Evolutionary conservation across 92 coral and sea anemone species (phyloP).

Genomic region (Meandrina meandrites): DNA sequence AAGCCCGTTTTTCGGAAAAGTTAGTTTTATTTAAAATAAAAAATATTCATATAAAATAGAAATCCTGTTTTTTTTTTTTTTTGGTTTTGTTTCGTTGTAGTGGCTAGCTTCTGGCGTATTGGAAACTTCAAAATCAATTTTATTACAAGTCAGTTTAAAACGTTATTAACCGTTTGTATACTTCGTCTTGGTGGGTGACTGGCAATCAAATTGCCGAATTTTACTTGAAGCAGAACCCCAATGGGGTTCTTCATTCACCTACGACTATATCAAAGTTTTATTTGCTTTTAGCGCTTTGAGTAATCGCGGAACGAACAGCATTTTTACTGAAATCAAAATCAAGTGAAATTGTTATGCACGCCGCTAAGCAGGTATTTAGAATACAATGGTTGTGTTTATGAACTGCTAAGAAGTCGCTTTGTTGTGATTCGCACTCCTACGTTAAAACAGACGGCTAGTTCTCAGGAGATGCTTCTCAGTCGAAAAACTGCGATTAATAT

Average conservation of each 20-base stretch:
- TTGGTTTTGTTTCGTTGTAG: no score
- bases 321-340: background rate
- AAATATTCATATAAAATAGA: no score
- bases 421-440: slow-evolving; percentile 21
- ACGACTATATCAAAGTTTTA: background rate
- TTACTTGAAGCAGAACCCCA: background rate
- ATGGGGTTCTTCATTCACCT: background rate
- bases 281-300: background rate
- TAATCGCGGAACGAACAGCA: background rate
- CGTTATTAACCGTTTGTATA: background rate
- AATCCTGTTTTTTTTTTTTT: no score
- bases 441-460: slow-evolving; percentile 31
- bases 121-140: background rate
- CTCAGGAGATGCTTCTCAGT: slow-evolving; percentile 22
- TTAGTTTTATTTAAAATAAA: background rate
- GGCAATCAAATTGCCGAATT: background rate
- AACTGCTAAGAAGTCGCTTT: slow-evolving; percentile 7
- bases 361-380: slow-evolving; percentile 3
- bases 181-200: background rate
- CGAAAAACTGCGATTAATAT: background rate
- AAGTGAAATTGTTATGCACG: background rate
- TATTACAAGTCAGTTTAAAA: background rate
- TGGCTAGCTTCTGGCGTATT: background rate
- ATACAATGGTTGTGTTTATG: slow-evolving; percentile 16
- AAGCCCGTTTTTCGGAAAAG: background rate